phyloP scores from a whole-genome alignment of 2,888 invertebrate genomes.

The Penaeus monodon region DNA sequence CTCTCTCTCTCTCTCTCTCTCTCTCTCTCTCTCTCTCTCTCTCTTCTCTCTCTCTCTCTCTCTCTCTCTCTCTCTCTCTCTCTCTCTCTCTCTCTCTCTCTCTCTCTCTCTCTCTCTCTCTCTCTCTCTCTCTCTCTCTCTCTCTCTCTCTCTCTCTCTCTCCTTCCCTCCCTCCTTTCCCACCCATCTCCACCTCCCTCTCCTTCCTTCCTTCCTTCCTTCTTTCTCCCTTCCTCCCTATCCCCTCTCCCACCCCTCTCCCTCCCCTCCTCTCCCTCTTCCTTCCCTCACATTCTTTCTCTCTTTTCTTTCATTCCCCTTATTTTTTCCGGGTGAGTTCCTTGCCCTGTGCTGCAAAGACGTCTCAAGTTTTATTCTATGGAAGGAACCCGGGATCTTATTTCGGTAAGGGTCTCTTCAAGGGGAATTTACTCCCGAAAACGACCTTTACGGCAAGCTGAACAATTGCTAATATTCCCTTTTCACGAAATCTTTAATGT shows the following conservation, averaged over 20 bases:
- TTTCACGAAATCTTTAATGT: too few species aligned
- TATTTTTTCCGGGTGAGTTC: too few species aligned
- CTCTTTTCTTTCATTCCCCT: neutral
- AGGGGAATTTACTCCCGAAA: too few species aligned
- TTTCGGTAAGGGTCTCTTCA: too few species aligned
- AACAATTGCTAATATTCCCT: too few species aligned
- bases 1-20: too few species aligned
- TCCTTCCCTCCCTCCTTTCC: neutral
- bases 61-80: neutral
- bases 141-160: too few species aligned
- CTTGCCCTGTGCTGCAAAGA: too few species aligned
- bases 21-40: neutral
- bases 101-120: neutral
- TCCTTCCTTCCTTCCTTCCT: neutral
- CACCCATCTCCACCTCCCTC: neutral
- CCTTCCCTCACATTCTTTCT: neutral
- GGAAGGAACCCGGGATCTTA: too few species aligned
- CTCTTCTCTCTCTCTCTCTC: neutral
- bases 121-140: neutral
- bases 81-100: neutral
- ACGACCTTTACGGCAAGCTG: too few species aligned
- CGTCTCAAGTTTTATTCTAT: too few species aligned
- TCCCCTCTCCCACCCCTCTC: neutral
- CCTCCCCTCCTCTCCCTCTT: neutral
- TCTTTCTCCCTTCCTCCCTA: neutral